Percentiles rank a stretch among this genome's conserved stretches.
These are phyloP conservation scores for Cottus gobio DNA, from an alignment of 2,113 vertebrate genomes.

Conservation along the genomic window DNA sequence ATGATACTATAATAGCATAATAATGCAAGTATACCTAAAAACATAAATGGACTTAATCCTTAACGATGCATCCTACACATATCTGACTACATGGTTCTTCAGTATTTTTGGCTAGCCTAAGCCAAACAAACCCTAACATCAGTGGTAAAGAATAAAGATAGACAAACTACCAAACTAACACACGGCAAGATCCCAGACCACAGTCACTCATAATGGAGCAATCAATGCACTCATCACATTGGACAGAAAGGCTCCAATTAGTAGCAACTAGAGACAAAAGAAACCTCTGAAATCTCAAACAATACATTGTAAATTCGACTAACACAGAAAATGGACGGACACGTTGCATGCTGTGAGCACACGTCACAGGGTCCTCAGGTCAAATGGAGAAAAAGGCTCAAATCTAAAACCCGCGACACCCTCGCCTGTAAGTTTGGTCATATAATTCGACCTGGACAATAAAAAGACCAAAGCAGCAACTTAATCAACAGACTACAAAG, in stretches of 20 bases:
- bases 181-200: slow-evolving; percentile 22
- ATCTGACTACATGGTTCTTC: not conserved
- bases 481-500: slow-evolving; percentile 1
- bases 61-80: not conserved
- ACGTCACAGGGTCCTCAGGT: not conserved
- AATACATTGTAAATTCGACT: too few relatives aligned
- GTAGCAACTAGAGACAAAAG: slow-evolving; percentile 1
- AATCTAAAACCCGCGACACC: not conserved
- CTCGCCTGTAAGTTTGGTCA: not conserved
- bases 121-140: slow-evolving; percentile 13
- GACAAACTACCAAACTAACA: slow-evolving; percentile 1
- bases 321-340: not conserved
- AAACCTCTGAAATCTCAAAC: not conserved
- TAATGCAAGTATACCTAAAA: not conserved
- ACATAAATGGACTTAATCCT: not conserved
- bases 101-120: not conserved
- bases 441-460: not conserved
- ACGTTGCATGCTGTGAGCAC: not conserved
- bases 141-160: not conserved
- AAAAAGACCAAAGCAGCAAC: not conserved
- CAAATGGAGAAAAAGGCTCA: not conserved
- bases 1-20: not conserved
- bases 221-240: slow-evolving; percentile 65
- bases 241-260: slow-evolving; percentile 61
- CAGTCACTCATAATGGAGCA: slow-evolving; percentile 33